These are phyloP conservation scores for Drosophila pandora DNA, from an alignment of 1,140 invertebrate species.

Conservation along the genomic window DNA sequence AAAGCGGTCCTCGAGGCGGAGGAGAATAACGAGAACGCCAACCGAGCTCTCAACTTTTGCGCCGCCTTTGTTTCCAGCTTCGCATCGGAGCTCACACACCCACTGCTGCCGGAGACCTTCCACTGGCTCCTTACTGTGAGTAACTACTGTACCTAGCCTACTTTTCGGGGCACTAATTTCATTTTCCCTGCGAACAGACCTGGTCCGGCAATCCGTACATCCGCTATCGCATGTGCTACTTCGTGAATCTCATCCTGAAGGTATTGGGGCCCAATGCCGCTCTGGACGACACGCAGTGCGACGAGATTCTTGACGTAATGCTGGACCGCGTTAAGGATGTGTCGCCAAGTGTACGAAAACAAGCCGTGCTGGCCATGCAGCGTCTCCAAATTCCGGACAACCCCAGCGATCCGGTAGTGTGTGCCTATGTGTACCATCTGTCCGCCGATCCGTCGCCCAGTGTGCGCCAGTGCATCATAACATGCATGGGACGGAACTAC, in stretches of 20 bases:
- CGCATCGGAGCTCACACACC: conserved; percentile 85
- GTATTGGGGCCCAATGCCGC: conserved; percentile 90
- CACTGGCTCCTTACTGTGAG: conserved; percentile 84
- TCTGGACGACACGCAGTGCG: conserved; percentile 90
- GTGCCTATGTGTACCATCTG: conserved; percentile 91
- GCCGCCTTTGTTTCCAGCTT: conserved; percentile 87
- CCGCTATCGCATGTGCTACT: conserved; percentile 89
- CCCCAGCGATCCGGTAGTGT: conserved; percentile 90
- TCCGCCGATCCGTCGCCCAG: conserved; percentile 89
- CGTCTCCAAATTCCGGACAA: conserved; percentile 92
- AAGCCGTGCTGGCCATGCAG: conserved; percentile 91
- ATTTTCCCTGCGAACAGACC: conserved; percentile 40
- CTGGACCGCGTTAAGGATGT: conserved; percentile 86
- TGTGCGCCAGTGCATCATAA: conserved; percentile 88
- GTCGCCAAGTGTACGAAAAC: conserved; percentile 88
- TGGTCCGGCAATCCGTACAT: conserved; percentile 84
- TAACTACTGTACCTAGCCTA: conserved; percentile 47
- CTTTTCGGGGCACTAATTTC: not conserved
- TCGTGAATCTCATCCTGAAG: conserved; percentile 89
- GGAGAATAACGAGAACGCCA: conserved; percentile 87
- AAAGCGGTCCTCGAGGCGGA: conserved; percentile 86
- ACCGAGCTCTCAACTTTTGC: conserved; percentile 87
- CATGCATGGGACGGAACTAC: conserved; percentile 87
- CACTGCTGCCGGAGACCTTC: conserved; percentile 85
- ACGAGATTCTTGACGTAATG: conserved; percentile 89